phyloP scores from a whole-genome alignment of 2,113 vertebrate species.

The Butastur rufipennis region DNA sequence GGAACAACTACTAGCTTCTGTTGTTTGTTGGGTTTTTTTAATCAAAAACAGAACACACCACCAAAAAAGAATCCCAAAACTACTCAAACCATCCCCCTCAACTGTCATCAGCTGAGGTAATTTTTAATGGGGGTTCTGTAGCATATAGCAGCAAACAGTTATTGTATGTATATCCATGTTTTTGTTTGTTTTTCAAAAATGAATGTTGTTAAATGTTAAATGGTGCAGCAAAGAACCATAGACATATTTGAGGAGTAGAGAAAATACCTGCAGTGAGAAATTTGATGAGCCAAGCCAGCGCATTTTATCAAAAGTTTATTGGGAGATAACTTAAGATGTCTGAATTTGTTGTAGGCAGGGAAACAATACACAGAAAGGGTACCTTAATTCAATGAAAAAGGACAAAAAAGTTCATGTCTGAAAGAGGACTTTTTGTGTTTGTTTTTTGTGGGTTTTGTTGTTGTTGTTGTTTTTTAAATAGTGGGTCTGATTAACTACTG shows the following conservation, averaged over 20 bases:
- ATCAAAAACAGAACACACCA: neutral
- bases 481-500: neutral
- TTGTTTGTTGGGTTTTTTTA: neutral
- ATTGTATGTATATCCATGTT: neutral
- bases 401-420: neutral
- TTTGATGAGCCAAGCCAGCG: neutral
- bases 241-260: neutral
- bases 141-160: neutral
- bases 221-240: neutral
- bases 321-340: neutral
- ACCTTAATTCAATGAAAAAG: neutral
- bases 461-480: neutral
- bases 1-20: neutral
- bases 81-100: neutral
- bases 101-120: neutral
- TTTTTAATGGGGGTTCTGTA: neutral
- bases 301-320: neutral
- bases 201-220: neutral
- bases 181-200: neutral
- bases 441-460: neutral
- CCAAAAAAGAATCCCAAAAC: neutral
- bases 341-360: neutral
- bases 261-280: neutral
- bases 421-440: neutral
- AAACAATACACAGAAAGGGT: neutral